phyloP scores from a whole-genome alignment of 2,888 invertebrate species.

The Drosophila yooni region DNA sequence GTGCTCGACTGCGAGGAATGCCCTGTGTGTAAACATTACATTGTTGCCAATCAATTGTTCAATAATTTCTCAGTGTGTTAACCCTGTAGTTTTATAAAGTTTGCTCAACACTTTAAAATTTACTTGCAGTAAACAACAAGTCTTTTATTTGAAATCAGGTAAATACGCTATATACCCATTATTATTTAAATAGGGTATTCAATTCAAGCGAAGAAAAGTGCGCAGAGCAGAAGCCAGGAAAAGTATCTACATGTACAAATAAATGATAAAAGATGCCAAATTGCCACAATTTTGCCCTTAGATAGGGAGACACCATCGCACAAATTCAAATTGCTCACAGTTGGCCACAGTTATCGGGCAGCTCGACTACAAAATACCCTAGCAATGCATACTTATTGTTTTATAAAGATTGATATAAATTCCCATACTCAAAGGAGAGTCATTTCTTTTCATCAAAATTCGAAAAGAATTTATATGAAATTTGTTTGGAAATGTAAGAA shows the following conservation, averaged over 20 bases:
- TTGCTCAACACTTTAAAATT: not conserved
- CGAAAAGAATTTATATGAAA: not conserved
- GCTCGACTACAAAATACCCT: conserved; percentile 12
- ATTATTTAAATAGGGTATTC: conserved; percentile 16
- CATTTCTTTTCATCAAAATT: not conserved
- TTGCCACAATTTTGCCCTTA: conserved; percentile 48
- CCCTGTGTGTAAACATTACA: conserved; percentile 4
- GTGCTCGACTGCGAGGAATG: conserved; percentile 3
- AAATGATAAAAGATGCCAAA: conserved; percentile 64
- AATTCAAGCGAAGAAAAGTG: conserved; percentile 18
- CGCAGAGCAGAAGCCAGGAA: conserved; percentile 13
- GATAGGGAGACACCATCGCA: conserved; percentile 13
- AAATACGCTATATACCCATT: not conserved
- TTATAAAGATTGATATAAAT: too few species aligned
- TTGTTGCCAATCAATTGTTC: not conserved
- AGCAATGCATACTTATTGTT: not conserved
- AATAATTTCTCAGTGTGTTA: not conserved
- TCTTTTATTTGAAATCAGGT: not conserved
- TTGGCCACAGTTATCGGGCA: not conserved
- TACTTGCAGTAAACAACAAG: not conserved
- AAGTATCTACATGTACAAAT: conserved; percentile 32
- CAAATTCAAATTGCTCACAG: conserved; percentile 17
- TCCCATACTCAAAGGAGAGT: too few species aligned
- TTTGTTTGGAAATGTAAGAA: not conserved
- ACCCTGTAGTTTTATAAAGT: not conserved